phyloP scores from a whole-genome alignment of 2,888 invertebrate species.

The Diadromus collaris region DNA sequence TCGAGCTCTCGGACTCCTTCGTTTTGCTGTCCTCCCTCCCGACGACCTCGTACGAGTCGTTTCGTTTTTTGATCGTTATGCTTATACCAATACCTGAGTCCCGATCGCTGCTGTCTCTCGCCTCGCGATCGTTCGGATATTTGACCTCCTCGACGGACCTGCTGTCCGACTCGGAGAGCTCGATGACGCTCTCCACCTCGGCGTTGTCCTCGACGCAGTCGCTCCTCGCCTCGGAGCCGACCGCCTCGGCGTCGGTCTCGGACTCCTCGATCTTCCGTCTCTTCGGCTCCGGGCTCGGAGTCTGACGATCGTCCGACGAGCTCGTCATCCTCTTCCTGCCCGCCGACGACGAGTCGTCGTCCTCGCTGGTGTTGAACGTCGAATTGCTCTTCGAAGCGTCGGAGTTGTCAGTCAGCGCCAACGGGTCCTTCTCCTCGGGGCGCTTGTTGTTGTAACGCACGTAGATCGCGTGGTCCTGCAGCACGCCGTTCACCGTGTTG shows the following conservation, averaged over 20 bases:
- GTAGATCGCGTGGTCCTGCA: constrained; percentile 10
- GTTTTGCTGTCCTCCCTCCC: constrained; percentile 68
- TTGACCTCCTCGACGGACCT: constrained; percentile 28
- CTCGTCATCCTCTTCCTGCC: constrained; percentile 14
- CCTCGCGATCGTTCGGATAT: constrained; percentile 30
- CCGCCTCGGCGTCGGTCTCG: neutral
- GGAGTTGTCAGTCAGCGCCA: neutral
- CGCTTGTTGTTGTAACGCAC: neutral
- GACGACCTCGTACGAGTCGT: constrained; percentile 77
- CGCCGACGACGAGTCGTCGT: neutral
- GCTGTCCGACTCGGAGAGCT: constrained; percentile 51
- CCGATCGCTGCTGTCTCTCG: constrained; percentile 69
- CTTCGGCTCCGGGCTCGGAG: constrained; percentile 15
- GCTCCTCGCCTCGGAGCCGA: constrained; percentile 17
- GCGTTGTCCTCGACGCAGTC: constrained; percentile 36
- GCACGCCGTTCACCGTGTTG: constrained; percentile 16
- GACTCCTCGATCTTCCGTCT: constrained; percentile 34
- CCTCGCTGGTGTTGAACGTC: neutral
- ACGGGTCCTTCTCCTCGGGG: neutral
- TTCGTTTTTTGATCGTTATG: constrained; percentile 77
- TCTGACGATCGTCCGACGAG: constrained; percentile 25
- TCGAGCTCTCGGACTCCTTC: constrained; percentile 56
- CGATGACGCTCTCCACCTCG: constrained; percentile 21
- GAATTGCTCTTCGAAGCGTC: neutral
- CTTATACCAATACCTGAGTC: constrained; percentile 75